Base-by-base conservation (phyloP, 2,888 invertebrate genomes). In the Enchytraeus crypticus region DNA sequence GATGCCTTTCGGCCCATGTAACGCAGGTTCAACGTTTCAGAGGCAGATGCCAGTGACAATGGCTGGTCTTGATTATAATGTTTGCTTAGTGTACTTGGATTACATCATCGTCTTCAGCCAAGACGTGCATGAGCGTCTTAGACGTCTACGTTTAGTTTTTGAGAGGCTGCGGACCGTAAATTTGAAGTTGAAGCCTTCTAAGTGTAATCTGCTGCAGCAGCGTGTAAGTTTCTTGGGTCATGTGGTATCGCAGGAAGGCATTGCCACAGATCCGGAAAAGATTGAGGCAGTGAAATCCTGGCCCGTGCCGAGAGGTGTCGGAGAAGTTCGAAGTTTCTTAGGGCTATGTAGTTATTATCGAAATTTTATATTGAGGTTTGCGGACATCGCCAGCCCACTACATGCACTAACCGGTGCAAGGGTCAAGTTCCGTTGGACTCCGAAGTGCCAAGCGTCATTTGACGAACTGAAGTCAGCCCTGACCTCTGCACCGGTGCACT, bases 291-390 rank as follows among this genome's bases (percentile, higher is more conserved):
- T 61, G 1, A 18, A 3, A 2, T 14, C 33, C 2, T 61, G 43
- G 29, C 43, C 51, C 18, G 11, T 5, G 2, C 66, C 66, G 14
- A 49, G 26, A 0, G 34, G n/a, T 18, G 21, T 56, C 0, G 64
- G 59, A 23, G 62, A 69, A 23, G 56, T 69, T 0, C 59, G 66
- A 30, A 26, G 47, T 8, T 69, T 69, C 38, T 23, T 69, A 18
- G 66, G 70, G 1, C 29, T 69, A 3, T 58, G 57, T 5, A 64
- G 61, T 23, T 68, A 68, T 27, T 63, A 68, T 54, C 32, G 69
- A 2, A 30, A 23, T 1, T 65, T 65, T 53, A 57, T 66, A 0
- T 43, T 38, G 27, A 54, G 61, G 29, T 66, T 64, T 60, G 61
- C 67, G 1, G n/a, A 61, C 0, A 45, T 66, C 3, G 57, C 66